These are phyloP conservation scores for Exephanes ischioxanthus DNA, from an alignment of 2,888 invertebrate genomes.

Conservation along the genomic window DNA sequence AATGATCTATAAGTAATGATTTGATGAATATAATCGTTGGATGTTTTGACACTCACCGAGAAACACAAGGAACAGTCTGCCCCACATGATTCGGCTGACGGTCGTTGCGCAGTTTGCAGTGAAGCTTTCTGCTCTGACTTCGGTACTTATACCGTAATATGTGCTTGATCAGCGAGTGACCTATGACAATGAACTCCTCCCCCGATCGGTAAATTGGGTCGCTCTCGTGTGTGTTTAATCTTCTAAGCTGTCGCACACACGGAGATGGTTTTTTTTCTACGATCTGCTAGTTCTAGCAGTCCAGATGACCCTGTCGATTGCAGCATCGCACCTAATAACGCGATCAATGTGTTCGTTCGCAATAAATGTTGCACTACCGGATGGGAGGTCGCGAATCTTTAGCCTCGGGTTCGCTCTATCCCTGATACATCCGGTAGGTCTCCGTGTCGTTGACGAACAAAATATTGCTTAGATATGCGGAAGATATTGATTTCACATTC, in stretches of 20 bases:
- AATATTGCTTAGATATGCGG: conserved; percentile 3
- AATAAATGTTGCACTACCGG: conserved; percentile 1
- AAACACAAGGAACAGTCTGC: conserved; percentile 72
- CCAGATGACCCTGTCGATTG: background rate
- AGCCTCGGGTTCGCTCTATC: conserved; percentile 11
- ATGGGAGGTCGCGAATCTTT: conserved; percentile 36
- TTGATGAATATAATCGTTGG: conserved; percentile 27
- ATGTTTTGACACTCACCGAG: conserved; percentile 74
- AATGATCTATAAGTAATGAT: conserved; percentile 12
- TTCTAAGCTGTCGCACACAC: conserved; percentile 29
- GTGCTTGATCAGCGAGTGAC: conserved; percentile 67
- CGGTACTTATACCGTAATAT: conserved; percentile 67
- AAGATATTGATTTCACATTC: conserved; percentile 21
- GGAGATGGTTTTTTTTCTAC: background rate
- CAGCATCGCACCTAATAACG: background rate
- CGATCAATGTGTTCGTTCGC: background rate
- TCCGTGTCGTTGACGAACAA: background rate
- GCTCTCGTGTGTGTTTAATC: conserved; percentile 18
- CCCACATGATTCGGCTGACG: conserved; percentile 71
- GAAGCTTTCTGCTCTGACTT: conserved; percentile 9
- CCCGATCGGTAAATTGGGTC: conserved; percentile 14
- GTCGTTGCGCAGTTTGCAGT: conserved; percentile 60
- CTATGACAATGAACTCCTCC: conserved; percentile 30
- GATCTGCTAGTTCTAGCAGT: background rate
- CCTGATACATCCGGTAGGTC: conserved; percentile 25